phyloP scores from a whole-genome alignment of 2,113 vertebrate species.

The Alces alces region DNA sequence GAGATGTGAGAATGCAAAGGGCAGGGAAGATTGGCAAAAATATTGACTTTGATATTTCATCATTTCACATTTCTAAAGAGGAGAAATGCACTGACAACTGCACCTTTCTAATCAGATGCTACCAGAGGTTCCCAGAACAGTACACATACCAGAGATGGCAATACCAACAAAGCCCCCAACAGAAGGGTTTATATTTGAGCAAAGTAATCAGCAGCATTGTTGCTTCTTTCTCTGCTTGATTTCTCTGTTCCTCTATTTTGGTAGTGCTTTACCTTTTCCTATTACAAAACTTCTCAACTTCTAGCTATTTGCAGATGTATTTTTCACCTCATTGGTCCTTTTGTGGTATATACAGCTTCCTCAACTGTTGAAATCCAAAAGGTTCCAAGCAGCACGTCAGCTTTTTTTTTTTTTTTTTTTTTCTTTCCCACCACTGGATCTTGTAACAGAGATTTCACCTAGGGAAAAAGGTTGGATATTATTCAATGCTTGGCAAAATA shows the following conservation, averaged over 20 bases:
- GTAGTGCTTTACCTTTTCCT: slow-evolving; percentile 3
- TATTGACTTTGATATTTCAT: slow-evolving; percentile 81
- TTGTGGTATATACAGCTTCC: neutral
- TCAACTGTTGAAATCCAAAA: neutral
- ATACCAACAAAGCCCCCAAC: slow-evolving; percentile 1
- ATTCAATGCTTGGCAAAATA: neutral
- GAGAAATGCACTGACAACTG: slow-evolving; percentile 67
- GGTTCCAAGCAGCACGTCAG: neutral
- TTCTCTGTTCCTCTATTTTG: slow-evolving; percentile 39
- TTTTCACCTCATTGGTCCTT: slow-evolving; percentile 44
- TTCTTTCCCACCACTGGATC: neutral
- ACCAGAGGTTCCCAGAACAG: slow-evolving; percentile 55
- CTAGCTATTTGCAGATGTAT: slow-evolving; percentile 17
- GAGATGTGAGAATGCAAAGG: slow-evolving; percentile 74
- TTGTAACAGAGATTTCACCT: neutral
- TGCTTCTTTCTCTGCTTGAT: slow-evolving; percentile 31
- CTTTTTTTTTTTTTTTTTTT: neutral
- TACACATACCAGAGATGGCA: slow-evolving; percentile 43
- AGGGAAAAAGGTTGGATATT: slow-evolving; percentile 21
- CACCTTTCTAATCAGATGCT: slow-evolving; percentile 73
- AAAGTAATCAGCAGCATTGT: slow-evolving; percentile 63
- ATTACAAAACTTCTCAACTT: neutral
- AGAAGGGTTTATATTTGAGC: slow-evolving; percentile 55
- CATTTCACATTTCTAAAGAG: slow-evolving; percentile 67
- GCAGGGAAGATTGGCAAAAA: slow-evolving; percentile 76